Percentiles rank a stretch among this genome's conserved stretches.
Conservation (phyloP, 53 echinoderm and acorn worm genomes). For the Glandiceps talaboti region DNA sequence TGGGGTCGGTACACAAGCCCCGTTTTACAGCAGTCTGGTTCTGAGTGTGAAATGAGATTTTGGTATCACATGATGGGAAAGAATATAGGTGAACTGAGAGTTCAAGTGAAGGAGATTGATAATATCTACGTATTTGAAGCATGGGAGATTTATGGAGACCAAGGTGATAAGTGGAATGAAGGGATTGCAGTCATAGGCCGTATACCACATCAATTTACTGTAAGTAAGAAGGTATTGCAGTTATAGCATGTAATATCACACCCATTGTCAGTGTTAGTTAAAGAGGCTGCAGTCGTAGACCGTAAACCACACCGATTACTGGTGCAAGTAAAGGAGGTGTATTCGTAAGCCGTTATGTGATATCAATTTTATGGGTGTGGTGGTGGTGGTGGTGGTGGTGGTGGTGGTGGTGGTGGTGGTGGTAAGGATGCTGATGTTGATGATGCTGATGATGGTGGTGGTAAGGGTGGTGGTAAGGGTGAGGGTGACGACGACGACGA, state of each 20-base stretch:
- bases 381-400: background rate
- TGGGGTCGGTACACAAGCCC: conserved; percentile 36
- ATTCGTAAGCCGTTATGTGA: too few species aligned
- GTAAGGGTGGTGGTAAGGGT: background rate
- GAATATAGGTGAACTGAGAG: conserved; percentile 37
- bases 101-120: conserved; percentile 18
- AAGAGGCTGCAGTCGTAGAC: too few species aligned
- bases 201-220: background rate
- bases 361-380: background rate
- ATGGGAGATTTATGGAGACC: conserved; percentile 21
- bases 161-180: conserved; percentile 51
- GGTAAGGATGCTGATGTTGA: background rate
- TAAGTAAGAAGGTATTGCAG: too few species aligned
- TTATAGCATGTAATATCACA: too few species aligned
- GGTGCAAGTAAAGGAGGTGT: too few species aligned
- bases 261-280: too few species aligned
- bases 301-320: too few species aligned
- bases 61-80: conserved; percentile 50
- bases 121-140: conserved; percentile 6
- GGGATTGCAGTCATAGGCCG: conserved; percentile 31
- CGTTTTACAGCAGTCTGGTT: conserved; percentile 45
- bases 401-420: background rate
- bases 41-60: conserved; percentile 62
- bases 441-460: background rate
- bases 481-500: background rate